Percentiles rank a stretch among this genome's conserved stretches.
phyloP scores from a whole-genome alignment of 1,140 invertebrate species.

The Listronotus bonariensis region DNA sequence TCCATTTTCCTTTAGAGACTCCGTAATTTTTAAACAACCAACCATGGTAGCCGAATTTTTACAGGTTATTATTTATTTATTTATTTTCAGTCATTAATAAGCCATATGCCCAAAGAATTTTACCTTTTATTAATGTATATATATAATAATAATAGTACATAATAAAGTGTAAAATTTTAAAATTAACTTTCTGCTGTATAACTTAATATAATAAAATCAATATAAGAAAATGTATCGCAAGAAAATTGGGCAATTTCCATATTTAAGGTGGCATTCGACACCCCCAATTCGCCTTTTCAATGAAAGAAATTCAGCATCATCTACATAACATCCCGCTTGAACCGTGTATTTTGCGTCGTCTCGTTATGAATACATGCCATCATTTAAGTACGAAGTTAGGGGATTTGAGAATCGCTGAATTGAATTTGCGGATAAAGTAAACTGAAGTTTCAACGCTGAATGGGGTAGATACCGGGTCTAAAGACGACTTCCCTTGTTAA shows the following conservation, averaged over 20 bases:
- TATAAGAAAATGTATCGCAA: conserved; percentile 28
- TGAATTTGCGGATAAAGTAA: conserved; percentile 40
- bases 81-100: too few relatives aligned
- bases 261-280: conserved; percentile 29
- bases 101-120: too few relatives aligned
- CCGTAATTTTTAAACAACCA: too few relatives aligned
- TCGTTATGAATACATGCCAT: conserved; percentile 35
- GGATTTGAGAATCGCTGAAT: conserved; percentile 35
- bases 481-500: conserved; percentile 41
- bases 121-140: too few relatives aligned
- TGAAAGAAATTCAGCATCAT: conserved; percentile 29
- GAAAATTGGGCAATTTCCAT: conserved; percentile 30
- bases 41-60: too few relatives aligned
- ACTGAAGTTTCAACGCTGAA: conserved; percentile 34
- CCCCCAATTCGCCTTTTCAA: conserved; percentile 28
- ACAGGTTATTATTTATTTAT: too few relatives aligned
- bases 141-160: too few relatives aligned
- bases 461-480: conserved; percentile 9
- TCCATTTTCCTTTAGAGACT: too few relatives aligned
- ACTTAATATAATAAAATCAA: conserved; percentile 17
- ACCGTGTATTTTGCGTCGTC: conserved; percentile 27
- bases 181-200: too few relatives aligned
- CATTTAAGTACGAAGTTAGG: conserved; percentile 32
- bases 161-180: too few relatives aligned
- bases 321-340: conserved; percentile 32